These are phyloP conservation scores for Pogonomyrmex barbatus DNA, from an alignment of 1,140 invertebrate genomes.

Conservation along the genomic window DNA sequence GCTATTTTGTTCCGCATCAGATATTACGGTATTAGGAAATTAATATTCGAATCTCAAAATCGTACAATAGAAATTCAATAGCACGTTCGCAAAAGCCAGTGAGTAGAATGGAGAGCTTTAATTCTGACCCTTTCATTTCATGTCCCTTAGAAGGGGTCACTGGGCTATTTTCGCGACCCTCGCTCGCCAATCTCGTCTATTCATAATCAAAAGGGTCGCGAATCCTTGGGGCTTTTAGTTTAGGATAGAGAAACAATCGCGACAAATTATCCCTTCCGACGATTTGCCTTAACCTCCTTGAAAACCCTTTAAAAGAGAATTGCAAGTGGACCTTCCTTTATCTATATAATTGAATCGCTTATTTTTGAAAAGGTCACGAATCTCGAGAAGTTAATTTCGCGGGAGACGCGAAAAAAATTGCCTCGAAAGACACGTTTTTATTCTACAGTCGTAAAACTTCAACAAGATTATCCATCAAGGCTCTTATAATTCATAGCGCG, in stretches of 20 bases:
- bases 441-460: conserved; percentile 23
- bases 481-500: conserved; percentile 25
- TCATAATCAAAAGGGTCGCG: conserved; percentile 65
- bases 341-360: conserved; percentile 55
- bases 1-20: neutral
- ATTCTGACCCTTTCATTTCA: conserved; percentile 68
- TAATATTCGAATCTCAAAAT: conserved; percentile 35
- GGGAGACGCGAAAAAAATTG: conserved; percentile 27
- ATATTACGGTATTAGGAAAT: neutral
- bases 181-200: conserved; percentile 55
- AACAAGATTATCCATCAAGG: conserved; percentile 40
- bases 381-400: conserved; percentile 53
- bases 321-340: conserved; percentile 25
- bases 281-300: conserved; percentile 34
- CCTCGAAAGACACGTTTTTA: conserved; percentile 26
- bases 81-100: conserved; percentile 22
- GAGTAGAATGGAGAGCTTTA: conserved; percentile 56
- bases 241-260: conserved; percentile 62
- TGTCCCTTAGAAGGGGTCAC: conserved; percentile 44
- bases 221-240: conserved; percentile 55
- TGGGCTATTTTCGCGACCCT: conserved; percentile 48
- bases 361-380: conserved; percentile 34
- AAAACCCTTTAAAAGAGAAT: conserved; percentile 37
- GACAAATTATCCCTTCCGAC: conserved; percentile 59
- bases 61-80: conserved; percentile 31